Percentiles rank a stretch among this genome's conserved stretches.
Evolutionary conservation across 2,888 invertebrate genomes (phyloP).

Genomic region (Ectemnius lituratus): DNA sequence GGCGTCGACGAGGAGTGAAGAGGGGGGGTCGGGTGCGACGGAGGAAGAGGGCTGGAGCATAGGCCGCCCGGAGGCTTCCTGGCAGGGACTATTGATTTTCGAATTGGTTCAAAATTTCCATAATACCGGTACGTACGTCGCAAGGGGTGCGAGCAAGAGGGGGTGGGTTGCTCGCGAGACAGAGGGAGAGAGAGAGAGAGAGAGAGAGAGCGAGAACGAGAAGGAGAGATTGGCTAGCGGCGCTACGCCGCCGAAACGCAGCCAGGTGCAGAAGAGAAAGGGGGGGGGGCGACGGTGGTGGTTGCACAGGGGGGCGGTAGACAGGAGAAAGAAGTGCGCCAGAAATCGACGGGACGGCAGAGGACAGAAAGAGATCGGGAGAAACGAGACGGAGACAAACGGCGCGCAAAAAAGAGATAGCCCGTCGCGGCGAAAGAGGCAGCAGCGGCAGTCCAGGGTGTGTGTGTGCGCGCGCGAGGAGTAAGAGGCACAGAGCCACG

Average conservation of each 20-base stretch:
- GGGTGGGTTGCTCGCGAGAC: constrained; percentile 17
- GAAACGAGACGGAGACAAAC: neutral
- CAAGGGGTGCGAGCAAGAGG: constrained; percentile 52
- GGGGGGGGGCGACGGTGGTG: constrained; percentile 26
- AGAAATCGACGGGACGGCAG: constrained; percentile 7
- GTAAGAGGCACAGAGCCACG: constrained; percentile 23
- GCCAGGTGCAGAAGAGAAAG: constrained; percentile 5
- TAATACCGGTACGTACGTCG: constrained; percentile 69
- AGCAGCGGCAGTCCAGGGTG: constrained; percentile 12
- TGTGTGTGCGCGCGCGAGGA: constrained; percentile 10
- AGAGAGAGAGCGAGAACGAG: no score
- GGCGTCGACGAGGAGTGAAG: neutral
- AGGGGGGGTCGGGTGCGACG: constrained; percentile 11
- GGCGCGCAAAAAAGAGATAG: neutral
- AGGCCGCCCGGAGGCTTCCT: constrained; percentile 60
- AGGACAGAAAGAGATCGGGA: constrained; percentile 16
- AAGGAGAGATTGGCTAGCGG: constrained; percentile 13
- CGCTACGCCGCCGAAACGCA: constrained; percentile 3
- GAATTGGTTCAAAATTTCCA: constrained; percentile 78
- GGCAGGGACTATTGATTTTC: constrained; percentile 75
- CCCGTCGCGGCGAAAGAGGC: constrained; percentile 22
- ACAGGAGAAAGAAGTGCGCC: constrained; percentile 16
- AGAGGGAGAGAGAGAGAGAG: constrained; percentile 29
- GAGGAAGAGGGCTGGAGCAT: constrained; percentile 51
- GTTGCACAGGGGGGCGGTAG: no score